Conservation (phyloP, 2,113 vertebrate genomes). For the Malurus alboscapulatus region DNA sequence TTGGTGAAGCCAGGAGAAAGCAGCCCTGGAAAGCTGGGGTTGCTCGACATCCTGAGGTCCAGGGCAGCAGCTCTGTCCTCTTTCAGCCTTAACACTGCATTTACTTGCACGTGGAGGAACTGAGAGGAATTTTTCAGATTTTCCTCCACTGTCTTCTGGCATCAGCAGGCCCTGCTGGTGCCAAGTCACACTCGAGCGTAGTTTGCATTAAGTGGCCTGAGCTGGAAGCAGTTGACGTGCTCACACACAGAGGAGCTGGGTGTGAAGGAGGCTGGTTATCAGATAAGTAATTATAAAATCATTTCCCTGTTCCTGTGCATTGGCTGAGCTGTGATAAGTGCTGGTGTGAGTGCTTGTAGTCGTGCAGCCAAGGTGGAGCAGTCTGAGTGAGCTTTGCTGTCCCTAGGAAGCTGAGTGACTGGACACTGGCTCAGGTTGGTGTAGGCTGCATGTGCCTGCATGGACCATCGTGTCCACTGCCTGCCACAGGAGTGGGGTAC, state of each 20-base stretch:
- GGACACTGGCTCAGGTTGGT: neutral
- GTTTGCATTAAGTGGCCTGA: neutral
- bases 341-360: neutral
- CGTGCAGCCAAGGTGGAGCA: neutral
- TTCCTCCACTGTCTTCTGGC: neutral
- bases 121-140: neutral
- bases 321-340: accelerated
- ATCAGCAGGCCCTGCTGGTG: neutral
- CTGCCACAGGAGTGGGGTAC: neutral
- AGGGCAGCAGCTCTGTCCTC: neutral
- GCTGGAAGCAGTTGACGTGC: neutral
- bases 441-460: accelerated
- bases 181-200: neutral
- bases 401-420: accelerated
- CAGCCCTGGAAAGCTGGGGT: neutral
- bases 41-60: neutral
- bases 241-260: neutral
- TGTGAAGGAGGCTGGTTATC: constrained; percentile 28
- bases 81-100: accelerated
- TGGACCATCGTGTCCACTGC: accelerated
- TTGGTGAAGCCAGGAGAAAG: neutral
- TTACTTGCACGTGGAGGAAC: neutral
- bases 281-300: constrained; percentile 11
- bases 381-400: neutral
- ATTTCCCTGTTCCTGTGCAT: constrained; percentile 8